phyloP scores from a whole-genome alignment of 2,797 vertebrate genomes.

The Vespertilio murinus region DNA sequence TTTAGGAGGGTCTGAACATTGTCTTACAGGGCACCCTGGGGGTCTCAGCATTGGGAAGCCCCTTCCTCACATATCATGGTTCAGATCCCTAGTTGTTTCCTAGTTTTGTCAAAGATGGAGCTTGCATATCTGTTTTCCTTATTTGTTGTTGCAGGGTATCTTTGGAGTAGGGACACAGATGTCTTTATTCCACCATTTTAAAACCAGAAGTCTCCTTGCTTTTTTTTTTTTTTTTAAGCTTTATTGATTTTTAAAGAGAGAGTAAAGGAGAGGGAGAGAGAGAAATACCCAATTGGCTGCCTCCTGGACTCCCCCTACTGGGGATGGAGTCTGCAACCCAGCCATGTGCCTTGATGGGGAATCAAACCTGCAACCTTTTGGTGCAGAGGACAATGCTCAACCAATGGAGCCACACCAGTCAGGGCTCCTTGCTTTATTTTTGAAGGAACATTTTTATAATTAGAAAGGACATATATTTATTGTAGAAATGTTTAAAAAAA shows the following conservation, averaged over 20 bases:
- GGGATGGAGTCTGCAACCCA: no score
- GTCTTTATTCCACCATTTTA: neutral
- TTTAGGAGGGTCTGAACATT: neutral
- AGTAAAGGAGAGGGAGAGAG: no score
- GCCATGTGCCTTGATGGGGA: no score
- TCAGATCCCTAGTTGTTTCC: neutral
- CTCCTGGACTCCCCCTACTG: no score
- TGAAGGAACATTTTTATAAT: neutral
- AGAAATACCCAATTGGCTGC: no score
- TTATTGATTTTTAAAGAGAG: no score
- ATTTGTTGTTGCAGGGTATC: neutral
- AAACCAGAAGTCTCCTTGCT: neutral
- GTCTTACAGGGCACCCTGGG: neutral
- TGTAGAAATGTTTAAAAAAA: conserved; percentile 9
- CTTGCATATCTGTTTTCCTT: neutral
- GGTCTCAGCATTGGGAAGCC: neutral
- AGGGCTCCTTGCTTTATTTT: neutral
- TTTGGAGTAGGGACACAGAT: neutral
- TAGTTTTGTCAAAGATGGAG: neutral
- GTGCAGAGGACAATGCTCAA: no score
- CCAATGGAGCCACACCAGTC: no score
- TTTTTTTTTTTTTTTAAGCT: neutral
- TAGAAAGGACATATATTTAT: neutral
- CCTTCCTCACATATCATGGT: neutral
- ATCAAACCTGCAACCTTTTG: no score